phyloP scores from a whole-genome alignment of 2,113 vertebrate genomes.

The Vicugna pacos region DNA sequence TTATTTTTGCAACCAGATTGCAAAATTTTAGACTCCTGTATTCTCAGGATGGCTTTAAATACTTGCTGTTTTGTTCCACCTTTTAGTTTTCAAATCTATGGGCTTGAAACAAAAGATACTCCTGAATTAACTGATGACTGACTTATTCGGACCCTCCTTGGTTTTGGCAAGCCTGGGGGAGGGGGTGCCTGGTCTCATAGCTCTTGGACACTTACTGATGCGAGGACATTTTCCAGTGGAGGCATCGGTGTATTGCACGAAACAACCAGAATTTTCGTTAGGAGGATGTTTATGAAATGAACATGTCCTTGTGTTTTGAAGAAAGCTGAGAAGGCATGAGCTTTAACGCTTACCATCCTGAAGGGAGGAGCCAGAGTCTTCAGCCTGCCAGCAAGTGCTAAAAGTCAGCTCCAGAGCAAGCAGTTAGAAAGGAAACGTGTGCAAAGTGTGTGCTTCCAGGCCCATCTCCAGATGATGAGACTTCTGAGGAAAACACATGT shows the following conservation, averaged over 20 bases:
- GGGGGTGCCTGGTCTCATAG: background rate
- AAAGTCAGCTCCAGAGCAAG: background rate
- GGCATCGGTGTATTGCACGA: background rate
- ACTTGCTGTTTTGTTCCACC: background rate
- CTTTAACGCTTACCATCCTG: background rate
- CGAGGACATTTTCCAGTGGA: conserved; percentile 39
- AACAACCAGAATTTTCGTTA: conserved; percentile 51
- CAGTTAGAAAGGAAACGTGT: background rate
- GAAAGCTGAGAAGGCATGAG: conserved; percentile 44
- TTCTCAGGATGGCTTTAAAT: background rate
- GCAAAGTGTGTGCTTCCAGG: background rate
- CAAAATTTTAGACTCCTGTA: background rate
- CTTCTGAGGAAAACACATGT: background rate
- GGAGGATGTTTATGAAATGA: conserved; percentile 65
- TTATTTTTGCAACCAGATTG: background rate
- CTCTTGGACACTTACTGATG: background rate
- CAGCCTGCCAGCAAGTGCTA: background rate
- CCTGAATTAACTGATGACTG: background rate
- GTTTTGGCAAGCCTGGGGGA: background rate
- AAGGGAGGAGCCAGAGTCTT: background rate
- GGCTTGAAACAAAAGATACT: conserved; percentile 4
- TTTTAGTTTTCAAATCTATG: conserved; percentile 28
- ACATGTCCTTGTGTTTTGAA: conserved; percentile 54
- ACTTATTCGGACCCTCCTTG: background rate
- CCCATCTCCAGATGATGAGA: background rate